Evolutionary conservation across 2,888 invertebrate species (phyloP).

Genomic region (Acanthosepion lycidas): DNA sequence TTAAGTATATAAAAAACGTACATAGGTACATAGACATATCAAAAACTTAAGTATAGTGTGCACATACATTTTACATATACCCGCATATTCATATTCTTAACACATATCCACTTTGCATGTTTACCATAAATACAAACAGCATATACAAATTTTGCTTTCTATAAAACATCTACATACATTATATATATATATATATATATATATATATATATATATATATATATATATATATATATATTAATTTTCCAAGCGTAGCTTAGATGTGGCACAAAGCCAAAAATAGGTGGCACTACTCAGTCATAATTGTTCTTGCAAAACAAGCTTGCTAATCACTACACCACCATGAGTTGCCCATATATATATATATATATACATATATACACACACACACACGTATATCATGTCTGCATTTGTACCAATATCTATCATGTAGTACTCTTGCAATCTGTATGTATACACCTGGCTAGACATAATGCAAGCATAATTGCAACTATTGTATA

Average conservation of each 20-base stretch:
- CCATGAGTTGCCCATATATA: accelerated
- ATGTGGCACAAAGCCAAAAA: no score
- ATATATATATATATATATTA: no score
- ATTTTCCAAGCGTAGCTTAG: no score
- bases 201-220: no score
- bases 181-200: no score
- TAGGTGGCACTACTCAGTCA: no score
- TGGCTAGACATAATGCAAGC: no score
- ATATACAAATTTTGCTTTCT: not conserved
- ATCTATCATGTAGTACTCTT: not conserved
- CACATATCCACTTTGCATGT: not conserved
- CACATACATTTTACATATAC: not conserved
- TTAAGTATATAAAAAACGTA: not conserved
- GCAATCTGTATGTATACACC: not conserved
- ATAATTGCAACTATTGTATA: not conserved
- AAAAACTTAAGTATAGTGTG: not conserved
- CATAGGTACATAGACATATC: not conserved
- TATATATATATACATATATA: not conserved
- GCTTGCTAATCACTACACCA: no score
- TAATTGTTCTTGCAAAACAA: no score
- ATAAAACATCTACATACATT: no score
- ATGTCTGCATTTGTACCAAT: not conserved
- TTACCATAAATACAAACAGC: not conserved
- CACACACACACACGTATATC: not conserved
- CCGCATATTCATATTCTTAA: not conserved